Evolutionary conservation across 2,888 invertebrate genomes (phyloP), one percentile per base, ranked within the genome.

Genomic region (Theodoxus fluviatilis): DNA sequence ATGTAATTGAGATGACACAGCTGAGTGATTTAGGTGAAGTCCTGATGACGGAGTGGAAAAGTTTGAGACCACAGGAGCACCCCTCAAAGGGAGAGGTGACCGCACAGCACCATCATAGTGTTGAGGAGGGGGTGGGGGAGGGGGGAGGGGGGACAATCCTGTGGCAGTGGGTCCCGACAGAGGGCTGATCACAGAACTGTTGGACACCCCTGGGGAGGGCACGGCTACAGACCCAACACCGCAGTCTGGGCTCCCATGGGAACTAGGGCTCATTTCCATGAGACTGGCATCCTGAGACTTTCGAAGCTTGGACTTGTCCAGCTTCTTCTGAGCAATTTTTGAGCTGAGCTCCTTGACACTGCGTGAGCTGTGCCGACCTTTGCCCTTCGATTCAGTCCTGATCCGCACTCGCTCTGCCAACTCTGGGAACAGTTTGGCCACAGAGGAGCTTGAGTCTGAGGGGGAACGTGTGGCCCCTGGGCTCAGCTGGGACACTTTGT

Each of bases 241-340:
- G n/a, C n/a, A n/a, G n/a, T n/a, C n/a, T n/a, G n/a, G n/a, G n/a
- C n/a, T n/a, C n/a, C n/a, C n/a, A n/a, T n/a, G n/a, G n/a, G 69
- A 67, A 31, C 71, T 73, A n/a, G 75, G 73, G 52, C 73, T 75
- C 25, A 73, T 69, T 59, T 74, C 75, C 47, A 70, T 68, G 65
- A 72, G 74, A 43, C 63, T 73, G 15, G 68, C 69, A 59, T 74
- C 75, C 66, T 76, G 75, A 22, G 74, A 74, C 49, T 74, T 76
- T n/a, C 75, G 64, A 3, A 85, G 75, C 71, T 87, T 87, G 74
- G 87, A 86, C 73, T 86, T 84, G 33, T n/a, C n/a, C n/a, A 87
- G 84, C 76, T 83, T 85, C 74, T 86, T 87, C 75, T 87, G 86
- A 71, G 87, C 87, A 74, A 87, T 87, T 79, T 86, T 86, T 43